Evolutionary conservation across 2,113 vertebrate species (phyloP), one percentile per base, ranked within the genome.

Genomic region (Dipodomys stephensi): DNA sequence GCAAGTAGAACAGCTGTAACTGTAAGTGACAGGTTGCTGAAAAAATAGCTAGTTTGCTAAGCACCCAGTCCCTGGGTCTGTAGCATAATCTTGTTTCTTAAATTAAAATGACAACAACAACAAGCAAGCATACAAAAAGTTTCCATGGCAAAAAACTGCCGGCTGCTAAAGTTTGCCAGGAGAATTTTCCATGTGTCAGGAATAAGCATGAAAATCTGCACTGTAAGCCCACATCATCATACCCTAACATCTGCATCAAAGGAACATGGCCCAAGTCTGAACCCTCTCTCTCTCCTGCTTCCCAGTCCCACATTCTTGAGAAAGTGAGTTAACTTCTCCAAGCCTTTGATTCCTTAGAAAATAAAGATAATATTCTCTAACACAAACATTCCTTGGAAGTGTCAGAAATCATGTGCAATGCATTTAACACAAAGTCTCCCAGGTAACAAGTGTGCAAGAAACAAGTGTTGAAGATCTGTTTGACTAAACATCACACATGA

Each of bases 51-150:
- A 25, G 13, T 60, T 86, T 81, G 89, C 44, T 39, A 81, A 89
- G 79, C 65, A 95, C 39, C 82, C 28, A 20, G 80, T 84, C 77
- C 77, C n/a, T 0, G 2, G 71, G 64, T 32, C 69, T 25, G n/a
- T 57, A 81, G 76, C 12, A 4, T 64, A 79, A 92, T 68, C 76
- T 87, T 87, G 81, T 79, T 57, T 90, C 57, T 92, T 92, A 78
- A 89, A 93, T 87, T 39, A 88, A 96, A 95, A 73, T 19, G 83
- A 95, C 39, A 93, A 69, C 39, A 83, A 74, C 49, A 83, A 74
- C 49, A 84, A 79, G 71, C 11, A 68, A 73, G 32, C 23, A 3
- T 4, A 71, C 49, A 49, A 49, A 49, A 49, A 49, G 49, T 49
- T 87, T 82, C 84, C 73, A 82, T 25, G 4, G 19, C 25, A 82